Base-by-base conservation (phyloP, 2,888 invertebrate genomes). In the Pyralis farinalis region DNA sequence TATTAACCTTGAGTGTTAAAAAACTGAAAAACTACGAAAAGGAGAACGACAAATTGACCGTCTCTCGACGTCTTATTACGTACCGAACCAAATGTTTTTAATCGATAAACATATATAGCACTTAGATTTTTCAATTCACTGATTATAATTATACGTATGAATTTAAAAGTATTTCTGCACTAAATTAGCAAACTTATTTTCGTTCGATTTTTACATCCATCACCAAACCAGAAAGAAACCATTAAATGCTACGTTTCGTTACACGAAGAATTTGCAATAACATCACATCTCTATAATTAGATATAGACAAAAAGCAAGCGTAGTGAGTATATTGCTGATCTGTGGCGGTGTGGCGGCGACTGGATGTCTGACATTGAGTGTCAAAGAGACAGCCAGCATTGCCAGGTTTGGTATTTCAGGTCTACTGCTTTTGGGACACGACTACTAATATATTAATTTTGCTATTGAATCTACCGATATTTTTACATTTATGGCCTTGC, bases 1-100 rank as follows among this genome's bases (percentile, higher is more conserved):
- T 68, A 71, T 65, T 71, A 84, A 81, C 87, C 84, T 86, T 87
- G 85, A 75, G 58, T 65, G 60, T 62, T 53, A 62, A 79, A 75
- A 73, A 71, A 64, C 53, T 53, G 55, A 55, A 63, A 65, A 57
- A 63, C 61, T 65, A 70, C 58, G 55, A 55, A 55, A 52, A 51
- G 46, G 37, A 51, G 41, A 53, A 59, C 53, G 55, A 55, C 55
- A 64, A 60, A 58, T 56, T 58, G 38, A 55, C 53, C 43, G 46
- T 49, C 49, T 47, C 47, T 55, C 41, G 49, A 53, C 50, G 49
- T 50, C 42, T 16, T 16, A 21, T 55, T 79, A 79, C 79, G 62
- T 78, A 78, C 77, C 74, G 51, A 67, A 60, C 54, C 48, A 46
- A 51, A 48, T 47, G 40, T 42, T 50, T 55, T 53, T 53, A 56